Evolutionary conservation across 2,797 vertebrate genomes (phyloP), one percentile per base, ranked within the genome.

Genomic region (Spinibarbus caldwelli): DNA sequence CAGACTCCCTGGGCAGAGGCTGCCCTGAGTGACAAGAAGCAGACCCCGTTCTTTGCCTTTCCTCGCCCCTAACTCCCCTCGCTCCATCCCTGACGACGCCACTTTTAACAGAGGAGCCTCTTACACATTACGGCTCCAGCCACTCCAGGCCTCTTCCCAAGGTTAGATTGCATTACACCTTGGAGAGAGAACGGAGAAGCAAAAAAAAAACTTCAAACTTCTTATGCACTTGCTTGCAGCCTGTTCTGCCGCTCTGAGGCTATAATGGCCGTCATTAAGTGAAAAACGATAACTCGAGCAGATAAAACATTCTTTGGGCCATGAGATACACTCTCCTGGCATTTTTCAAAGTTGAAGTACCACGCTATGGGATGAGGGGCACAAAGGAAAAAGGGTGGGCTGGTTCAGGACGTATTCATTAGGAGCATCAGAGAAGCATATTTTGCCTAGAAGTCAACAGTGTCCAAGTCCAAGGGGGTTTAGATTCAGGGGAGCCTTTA

Each of bases 21-120:
- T 92, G 90, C 90, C 93, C 89, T 90, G 87, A 87, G 89, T 94
- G 95, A 95, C 92, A 87, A 90, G 94, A 94, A 95, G 91, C 94
- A 95, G 95, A 94, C 89, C 90, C 79, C 64, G 82, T 90, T 87
- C 82, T 94, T 92, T 93, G 93, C 90, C 92, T 94, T 90, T 91
- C 92, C 90, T 94, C 93, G 91, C 88, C 92, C 80, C 49, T 38
- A 76, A 71, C 78, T 87, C 67, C 75, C 80, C 88, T 76, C 31
- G 88, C 73, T 75, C 82, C 83, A 82, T 87, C 82, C 79, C 86
- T 77, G 75, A 84, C 78, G 84, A 88, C 87, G 80, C 83, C 85
- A 88, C 87, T 80, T 86, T 88, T 82, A 88, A 89, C 85, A 89
- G 75, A 87, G 89, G 87, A 85, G 85, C 84, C 75, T 85, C 89